These are phyloP conservation scores for Neoaliturus tenellus DNA, from an alignment of 2,888 invertebrate species.

Conservation along the genomic window DNA sequence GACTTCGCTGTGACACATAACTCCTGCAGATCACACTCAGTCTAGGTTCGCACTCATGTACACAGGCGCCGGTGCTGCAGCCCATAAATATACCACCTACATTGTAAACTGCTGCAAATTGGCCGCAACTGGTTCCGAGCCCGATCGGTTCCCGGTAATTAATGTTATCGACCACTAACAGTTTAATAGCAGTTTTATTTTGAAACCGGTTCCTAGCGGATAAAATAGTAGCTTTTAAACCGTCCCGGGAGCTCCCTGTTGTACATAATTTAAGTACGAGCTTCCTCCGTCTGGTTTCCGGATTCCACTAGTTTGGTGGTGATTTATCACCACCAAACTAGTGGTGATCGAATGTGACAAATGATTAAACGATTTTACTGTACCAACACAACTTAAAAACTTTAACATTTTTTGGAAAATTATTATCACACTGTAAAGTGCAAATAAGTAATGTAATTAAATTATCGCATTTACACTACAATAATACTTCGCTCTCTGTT, in stretches of 20 bases:
- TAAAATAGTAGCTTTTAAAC: constrained; percentile 44
- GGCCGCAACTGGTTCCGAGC: constrained; percentile 27
- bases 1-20: too few relatives aligned
- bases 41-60: background rate
- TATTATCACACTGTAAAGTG: too few relatives aligned
- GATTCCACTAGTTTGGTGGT: background rate
- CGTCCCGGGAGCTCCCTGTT: background rate
- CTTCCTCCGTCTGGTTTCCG: background rate
- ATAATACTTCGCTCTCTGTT: too few relatives aligned
- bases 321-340: too few relatives aligned
- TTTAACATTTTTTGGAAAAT: too few relatives aligned
- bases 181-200: constrained; percentile 46
- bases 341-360: too few relatives aligned
- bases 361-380: too few relatives aligned
- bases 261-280: background rate
- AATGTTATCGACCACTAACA: constrained; percentile 33
- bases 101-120: constrained; percentile 42
- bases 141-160: constrained; percentile 27
- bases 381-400: too few relatives aligned
- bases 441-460: too few relatives aligned
- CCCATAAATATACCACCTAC: constrained; percentile 26
- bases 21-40: background rate
- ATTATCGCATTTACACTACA: too few relatives aligned
- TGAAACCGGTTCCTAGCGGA: constrained; percentile 14
- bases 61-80: background rate